Evolutionary conservation across 2,888 invertebrate genomes (phyloP).

Genomic region (Andricus quercusramuli): DNA sequence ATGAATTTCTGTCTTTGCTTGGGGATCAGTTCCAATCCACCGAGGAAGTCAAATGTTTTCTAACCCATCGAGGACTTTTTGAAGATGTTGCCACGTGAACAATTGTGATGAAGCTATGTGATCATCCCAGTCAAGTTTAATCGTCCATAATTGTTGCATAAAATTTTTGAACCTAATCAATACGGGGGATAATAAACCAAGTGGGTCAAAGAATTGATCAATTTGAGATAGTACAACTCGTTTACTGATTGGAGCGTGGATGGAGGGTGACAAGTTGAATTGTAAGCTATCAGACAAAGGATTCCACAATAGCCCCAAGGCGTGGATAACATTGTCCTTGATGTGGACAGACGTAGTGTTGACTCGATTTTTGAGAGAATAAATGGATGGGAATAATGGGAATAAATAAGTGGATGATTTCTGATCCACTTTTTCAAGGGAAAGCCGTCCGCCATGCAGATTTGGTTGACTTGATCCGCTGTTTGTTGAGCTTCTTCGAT

Average conservation of each 20-base stretch:
- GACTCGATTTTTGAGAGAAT: neutral
- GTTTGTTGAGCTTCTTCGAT: too few species aligned
- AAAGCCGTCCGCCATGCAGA: too few species aligned
- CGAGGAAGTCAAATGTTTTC: neutral
- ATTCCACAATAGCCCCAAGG: neutral
- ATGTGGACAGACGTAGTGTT: neutral
- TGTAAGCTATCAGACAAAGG: neutral
- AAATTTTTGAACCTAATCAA: neutral
- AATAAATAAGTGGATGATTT: neutral
- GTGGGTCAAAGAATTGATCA: neutral
- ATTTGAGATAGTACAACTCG: neutral
- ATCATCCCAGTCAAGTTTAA: neutral
- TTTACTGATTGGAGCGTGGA: neutral
- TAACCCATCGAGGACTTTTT: neutral
- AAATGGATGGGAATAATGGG: too few species aligned
- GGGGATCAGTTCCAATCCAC: constrained; percentile 20
- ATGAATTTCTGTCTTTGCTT: constrained; percentile 15
- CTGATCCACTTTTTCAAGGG: neutral
- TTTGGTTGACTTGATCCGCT: too few species aligned
- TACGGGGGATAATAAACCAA: neutral
- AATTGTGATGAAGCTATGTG: neutral
- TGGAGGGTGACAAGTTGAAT: neutral
- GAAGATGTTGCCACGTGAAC: constrained; percentile 1
- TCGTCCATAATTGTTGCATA: neutral
- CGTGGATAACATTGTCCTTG: neutral